Evolutionary conservation across 1,140 invertebrate species (phyloP), one percentile per base, ranked within the genome.

Genomic region (Cyrtorhinus lividipennis): DNA sequence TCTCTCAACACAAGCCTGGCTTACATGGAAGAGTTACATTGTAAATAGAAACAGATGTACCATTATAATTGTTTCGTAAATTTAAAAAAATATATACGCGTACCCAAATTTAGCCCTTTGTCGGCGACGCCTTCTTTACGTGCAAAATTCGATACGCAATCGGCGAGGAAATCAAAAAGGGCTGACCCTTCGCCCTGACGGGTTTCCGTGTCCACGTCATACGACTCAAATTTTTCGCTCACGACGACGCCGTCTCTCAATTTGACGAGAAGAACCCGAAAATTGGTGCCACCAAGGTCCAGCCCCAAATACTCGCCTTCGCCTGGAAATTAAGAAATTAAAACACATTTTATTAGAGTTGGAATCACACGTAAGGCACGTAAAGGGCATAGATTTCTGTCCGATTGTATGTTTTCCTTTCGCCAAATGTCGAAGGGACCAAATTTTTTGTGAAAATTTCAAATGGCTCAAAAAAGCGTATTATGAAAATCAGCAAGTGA

Each of bases 271-370:
- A 89, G 75, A 1, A 90, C 82, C 10, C 88, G 77, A 71, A 89
- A 90, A 72, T 91, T 88, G 1, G 87, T 90, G 1, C 86, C 87
- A 1, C 88, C 88, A 2, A 90, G 75, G 72, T 90, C 88, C 13
- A 91, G 73, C 1, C 88, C 86, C 66, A 91, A 71, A 69, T 80
- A 88, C 45, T 85, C 73, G 2, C 87, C 87, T 64, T 77, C 71
- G 72, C 89, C 86, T 81, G 70, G 58, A 74, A 73, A 56, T 56
- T 56, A 15, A 38, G 15, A 38, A 30, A 30, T 26, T 20, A 44
- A 38, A 38, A 38, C 15, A 15, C n/a, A n/a, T n/a, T n/a, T n/a
- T n/a, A n/a, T n/a, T n/a, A n/a, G 20, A 18, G 18, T 56, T 15
- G 24, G 48, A 23, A n/a, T 18, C 20, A 26, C 22, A 23, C 3